These are phyloP conservation scores for Thera britannica DNA, from an alignment of 2,888 invertebrate genomes.

Conservation along the genomic window DNA sequence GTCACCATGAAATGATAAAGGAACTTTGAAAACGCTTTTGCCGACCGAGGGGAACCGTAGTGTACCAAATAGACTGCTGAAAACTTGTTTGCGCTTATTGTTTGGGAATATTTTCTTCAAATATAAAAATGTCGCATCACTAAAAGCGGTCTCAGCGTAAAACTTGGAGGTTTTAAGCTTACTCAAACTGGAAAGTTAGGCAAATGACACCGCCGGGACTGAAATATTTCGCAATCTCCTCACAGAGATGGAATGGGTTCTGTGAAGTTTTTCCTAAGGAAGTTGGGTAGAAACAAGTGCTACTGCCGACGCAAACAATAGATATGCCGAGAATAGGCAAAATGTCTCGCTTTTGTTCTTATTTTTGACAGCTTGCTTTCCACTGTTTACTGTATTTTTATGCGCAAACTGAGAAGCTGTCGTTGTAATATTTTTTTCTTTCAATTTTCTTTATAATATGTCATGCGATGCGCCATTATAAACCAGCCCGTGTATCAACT, in stretches of 20 bases:
- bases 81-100: slow-evolving; percentile 54
- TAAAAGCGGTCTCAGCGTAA: slow-evolving; percentile 59
- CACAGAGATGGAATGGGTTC: slow-evolving; percentile 67
- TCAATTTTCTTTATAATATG: too few relatives aligned
- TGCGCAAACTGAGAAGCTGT: slow-evolving; percentile 8
- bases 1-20: slow-evolving; percentile 39
- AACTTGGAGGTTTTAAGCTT: slow-evolving; percentile 74
- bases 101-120: slow-evolving; percentile 52
- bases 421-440: too few relatives aligned
- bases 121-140: slow-evolving; percentile 62
- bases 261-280: slow-evolving; percentile 65
- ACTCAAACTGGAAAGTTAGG: slow-evolving; percentile 77
- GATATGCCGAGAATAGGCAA: slow-evolving; percentile 60
- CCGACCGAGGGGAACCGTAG: slow-evolving; percentile 37
- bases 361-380: slow-evolving; percentile 49
- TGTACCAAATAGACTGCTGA: slow-evolving; percentile 50
- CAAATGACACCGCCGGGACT: slow-evolving; percentile 78
- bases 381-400: slow-evolving; percentile 42
- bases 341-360: slow-evolving; percentile 62
- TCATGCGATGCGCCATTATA: too few relatives aligned
- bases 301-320: slow-evolving; percentile 62
- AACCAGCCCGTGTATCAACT: too few relatives aligned
- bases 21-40: slow-evolving; percentile 38
- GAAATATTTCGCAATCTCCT: slow-evolving; percentile 76
- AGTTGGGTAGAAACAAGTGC: slow-evolving; percentile 60